Evolutionary conservation across 2,797 vertebrate genomes (phyloP).

Genomic region (Fistularia tabacaria): DNA sequence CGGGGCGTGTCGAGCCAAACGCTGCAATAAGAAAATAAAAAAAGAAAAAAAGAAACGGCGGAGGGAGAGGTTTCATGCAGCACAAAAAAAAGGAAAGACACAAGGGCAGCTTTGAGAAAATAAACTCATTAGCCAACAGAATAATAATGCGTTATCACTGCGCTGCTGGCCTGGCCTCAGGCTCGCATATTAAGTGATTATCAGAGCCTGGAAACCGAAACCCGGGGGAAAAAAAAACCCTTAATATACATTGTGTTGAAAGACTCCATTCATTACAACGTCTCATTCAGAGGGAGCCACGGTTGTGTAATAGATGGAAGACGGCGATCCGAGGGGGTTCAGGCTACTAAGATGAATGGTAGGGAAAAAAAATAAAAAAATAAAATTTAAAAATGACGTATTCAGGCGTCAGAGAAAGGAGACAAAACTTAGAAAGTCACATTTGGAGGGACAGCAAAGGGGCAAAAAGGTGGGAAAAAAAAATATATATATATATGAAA

Average conservation of each 20-base stretch:
- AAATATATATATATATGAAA: no score
- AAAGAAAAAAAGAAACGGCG: neutral
- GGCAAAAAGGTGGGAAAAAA: no score
- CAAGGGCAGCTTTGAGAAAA: constrained; percentile 29
- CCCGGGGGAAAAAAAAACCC: constrained; percentile 23
- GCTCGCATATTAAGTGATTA: constrained; percentile 45
- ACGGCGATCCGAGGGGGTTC: constrained; percentile 13
- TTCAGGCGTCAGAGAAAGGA: neutral
- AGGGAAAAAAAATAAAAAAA: no score
- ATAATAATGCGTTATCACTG: constrained; percentile 42
- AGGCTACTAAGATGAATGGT: constrained; percentile 27
- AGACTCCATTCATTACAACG: constrained; percentile 43
- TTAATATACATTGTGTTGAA: constrained; percentile 35
- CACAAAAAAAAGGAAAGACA: constrained; percentile 6
- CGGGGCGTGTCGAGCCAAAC: no score
- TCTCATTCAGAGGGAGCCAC: constrained; percentile 19
- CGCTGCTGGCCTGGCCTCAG: constrained; percentile 33
- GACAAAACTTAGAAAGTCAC: no score
- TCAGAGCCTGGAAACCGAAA: constrained; percentile 28
- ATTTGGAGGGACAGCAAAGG: no score
- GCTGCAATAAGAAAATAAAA: constrained; percentile 1
- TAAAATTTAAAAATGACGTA: constrained; percentile 9
- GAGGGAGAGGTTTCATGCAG: constrained; percentile 4
- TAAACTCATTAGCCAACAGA: constrained; percentile 41
- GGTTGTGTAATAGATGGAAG: constrained; percentile 30